Evolutionary conservation across 2,113 vertebrate genomes (phyloP).

Genomic region (Oncorhynchus mykiss): DNA sequence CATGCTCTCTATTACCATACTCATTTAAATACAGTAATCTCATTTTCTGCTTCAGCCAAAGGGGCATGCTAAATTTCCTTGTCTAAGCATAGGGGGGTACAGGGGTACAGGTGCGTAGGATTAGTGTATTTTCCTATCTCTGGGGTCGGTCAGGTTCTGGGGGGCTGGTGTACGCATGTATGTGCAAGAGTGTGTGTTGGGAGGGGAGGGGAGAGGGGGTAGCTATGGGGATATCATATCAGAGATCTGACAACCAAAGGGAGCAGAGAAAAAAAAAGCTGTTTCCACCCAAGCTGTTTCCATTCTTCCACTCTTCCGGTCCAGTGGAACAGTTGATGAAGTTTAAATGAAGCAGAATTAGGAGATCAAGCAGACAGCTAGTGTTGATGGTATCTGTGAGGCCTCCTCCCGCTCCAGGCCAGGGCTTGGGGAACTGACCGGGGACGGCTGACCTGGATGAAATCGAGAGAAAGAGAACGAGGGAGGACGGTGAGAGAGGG

Average conservation of each 20-base stretch:
- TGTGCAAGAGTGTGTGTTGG: conserved; percentile 3
- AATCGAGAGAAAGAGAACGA: conserved; percentile 62
- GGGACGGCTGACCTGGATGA: conserved; percentile 76
- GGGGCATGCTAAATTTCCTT: conserved; percentile 78
- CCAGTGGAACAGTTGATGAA: conserved; percentile 99
- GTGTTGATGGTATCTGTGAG: conserved; percentile 72
- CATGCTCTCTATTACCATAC: conserved; percentile 96
- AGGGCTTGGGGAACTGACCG: conserved; percentile 68
- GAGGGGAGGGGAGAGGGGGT: conserved; percentile 47
- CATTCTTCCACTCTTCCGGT: conserved; percentile 93
- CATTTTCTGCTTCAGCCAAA: conserved; percentile 94
- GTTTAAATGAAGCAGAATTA: conserved; percentile 99
- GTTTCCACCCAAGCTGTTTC: conserved; percentile 74
- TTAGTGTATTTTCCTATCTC: conserved; percentile 62
- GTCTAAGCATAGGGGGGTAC: conserved; percentile 52
- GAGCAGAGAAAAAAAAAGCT: conserved; percentile 48
- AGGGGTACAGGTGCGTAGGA: conserved; percentile 46
- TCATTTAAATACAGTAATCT: conserved; percentile 99
- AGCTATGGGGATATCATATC: conserved; percentile 69
- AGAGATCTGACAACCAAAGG: conserved; percentile 74
- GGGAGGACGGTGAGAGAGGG: conserved; percentile 10
- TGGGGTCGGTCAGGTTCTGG: conserved; percentile 29
- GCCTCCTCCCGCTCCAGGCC: conserved; percentile 62
- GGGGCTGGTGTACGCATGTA: conserved; percentile 2
- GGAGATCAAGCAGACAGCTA: conserved; percentile 85